phyloP scores from a whole-genome alignment of 2,113 vertebrate genomes.

The Calyptomena viridis region DNA sequence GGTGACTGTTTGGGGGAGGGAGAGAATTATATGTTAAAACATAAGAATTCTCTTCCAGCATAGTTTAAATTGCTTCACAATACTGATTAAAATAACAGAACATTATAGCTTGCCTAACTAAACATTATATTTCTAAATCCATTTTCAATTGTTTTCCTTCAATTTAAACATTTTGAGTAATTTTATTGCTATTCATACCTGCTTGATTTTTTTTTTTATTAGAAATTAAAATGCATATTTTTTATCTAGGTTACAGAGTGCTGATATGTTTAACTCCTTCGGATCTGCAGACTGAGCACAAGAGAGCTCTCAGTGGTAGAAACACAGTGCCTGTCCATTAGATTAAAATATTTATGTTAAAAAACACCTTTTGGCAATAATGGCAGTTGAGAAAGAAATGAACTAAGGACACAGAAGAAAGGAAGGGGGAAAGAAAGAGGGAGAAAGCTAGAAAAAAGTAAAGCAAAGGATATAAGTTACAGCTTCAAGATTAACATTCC shows the following conservation, averaged over 20 bases:
- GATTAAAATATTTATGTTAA: background rate
- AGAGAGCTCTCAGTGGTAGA: background rate
- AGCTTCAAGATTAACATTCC: background rate
- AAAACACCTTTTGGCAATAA: background rate
- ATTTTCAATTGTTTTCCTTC: conserved; percentile 79
- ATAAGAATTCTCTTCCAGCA: conserved; percentile 59
- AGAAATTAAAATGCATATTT: conserved; percentile 73
- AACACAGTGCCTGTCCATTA: background rate
- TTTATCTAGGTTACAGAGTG: conserved; percentile 51
- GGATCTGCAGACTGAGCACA: background rate
- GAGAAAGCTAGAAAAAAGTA: background rate
- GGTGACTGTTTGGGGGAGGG: conserved; percentile 49
- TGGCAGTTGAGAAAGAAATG: background rate
- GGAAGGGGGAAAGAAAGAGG: background rate
- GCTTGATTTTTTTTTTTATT: conserved; percentile 73
- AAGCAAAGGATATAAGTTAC: background rate
- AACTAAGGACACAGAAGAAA: background rate
- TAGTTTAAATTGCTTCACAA: conserved; percentile 73
- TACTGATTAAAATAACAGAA: conserved; percentile 78
- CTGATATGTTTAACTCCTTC: conserved; percentile 63
- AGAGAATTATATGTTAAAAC: conserved; percentile 61
- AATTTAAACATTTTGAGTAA: conserved; percentile 79
- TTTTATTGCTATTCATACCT: conserved; percentile 80
- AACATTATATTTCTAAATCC: conserved; percentile 77
- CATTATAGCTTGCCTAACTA: conserved; percentile 77